Evolutionary conservation across 2,888 invertebrate genomes (phyloP), one percentile per base, ranked within the genome.

Genomic region (Eudasyphora cyanicolor): DNA sequence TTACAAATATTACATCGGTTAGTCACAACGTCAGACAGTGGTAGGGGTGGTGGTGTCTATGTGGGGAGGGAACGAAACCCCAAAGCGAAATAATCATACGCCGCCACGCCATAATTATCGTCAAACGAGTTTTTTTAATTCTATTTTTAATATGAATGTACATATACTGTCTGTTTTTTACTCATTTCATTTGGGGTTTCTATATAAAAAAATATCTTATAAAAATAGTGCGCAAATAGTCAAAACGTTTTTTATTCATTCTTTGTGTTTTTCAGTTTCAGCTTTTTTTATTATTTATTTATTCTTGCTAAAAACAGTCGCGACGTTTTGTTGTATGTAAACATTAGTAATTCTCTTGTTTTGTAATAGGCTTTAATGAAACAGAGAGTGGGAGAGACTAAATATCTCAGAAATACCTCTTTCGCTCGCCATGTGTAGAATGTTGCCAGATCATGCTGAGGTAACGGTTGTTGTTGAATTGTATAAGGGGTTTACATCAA

Each of bases 181-280:
- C 32, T 14, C 7, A 27, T 69, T 64, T 35, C 45, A 45, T 5
- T 45, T 71, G 45, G 19, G 70, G 60, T 62, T 45, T 76, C 19
- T 76, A 35, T 71, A n/a, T 69, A 54, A 38, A 70, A 75, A 76
- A 67, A 78, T 2, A 67, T 82, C 84, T 85, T 89, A 88, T 89
- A 87, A 89, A 89, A 90, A 89, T 90, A 89, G 90, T 90, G 89
- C 89, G 90, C 89, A 89, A 88, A 89, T 89, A 81, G 82, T 85
- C 86, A 84, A 74, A 76, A 82, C 82, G 83, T 86, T 73, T 80
- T 82, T 60, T 12, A 7, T 49, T 60, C 2, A 71, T 73, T 19
- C 12, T 32, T 64, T 76, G 17, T 74, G 32, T 75, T 62, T 60
- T 57, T 42, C 32, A 49, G 82, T 79, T 35, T 76, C 84, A 69